Conservation (phyloP, 2,113 vertebrate species). For the Otolemur garnettii region DNA sequence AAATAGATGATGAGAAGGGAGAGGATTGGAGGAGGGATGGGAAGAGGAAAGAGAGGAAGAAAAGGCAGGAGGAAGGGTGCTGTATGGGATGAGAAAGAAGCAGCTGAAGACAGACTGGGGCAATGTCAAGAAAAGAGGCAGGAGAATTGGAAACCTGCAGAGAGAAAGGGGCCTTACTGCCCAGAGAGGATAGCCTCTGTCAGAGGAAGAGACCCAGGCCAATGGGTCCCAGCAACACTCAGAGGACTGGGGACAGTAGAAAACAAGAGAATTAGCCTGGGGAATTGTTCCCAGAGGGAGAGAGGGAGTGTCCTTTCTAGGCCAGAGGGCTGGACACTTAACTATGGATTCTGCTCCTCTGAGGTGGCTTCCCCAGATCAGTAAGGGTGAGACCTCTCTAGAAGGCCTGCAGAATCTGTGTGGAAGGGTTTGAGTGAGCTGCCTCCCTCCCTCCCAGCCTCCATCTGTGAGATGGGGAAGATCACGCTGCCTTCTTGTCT, state of each 20-base stretch:
- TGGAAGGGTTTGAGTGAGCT: not conserved
- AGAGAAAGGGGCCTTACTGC: not conserved
- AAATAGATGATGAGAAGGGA: not conserved
- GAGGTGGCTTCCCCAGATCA: not conserved
- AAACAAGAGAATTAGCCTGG: not conserved
- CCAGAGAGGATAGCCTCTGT: not conserved
- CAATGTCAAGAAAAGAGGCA: not conserved
- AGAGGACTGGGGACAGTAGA: not conserved
- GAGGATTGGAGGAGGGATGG: not conserved
- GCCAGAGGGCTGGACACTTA: not conserved
- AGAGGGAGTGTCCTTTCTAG: not conserved
- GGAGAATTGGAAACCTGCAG: not conserved
- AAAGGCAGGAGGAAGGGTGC: not conserved
- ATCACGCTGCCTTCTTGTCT: not conserved
- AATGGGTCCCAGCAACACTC: not conserved
- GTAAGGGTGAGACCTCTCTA: not conserved
- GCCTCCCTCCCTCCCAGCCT: not conserved
- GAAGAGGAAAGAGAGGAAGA: not conserved
- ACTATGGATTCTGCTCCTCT: not conserved
- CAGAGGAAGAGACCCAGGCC: not conserved
- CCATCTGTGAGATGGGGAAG: not conserved
- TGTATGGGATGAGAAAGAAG: not conserved
- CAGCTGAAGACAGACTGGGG: not conserved
- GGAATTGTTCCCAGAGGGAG: not conserved
- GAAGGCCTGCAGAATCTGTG: not conserved